These are phyloP conservation scores for Drosophila nr. perissopoda DNA, from an alignment of 2,888 invertebrate species.

Conservation along the genomic window DNA sequence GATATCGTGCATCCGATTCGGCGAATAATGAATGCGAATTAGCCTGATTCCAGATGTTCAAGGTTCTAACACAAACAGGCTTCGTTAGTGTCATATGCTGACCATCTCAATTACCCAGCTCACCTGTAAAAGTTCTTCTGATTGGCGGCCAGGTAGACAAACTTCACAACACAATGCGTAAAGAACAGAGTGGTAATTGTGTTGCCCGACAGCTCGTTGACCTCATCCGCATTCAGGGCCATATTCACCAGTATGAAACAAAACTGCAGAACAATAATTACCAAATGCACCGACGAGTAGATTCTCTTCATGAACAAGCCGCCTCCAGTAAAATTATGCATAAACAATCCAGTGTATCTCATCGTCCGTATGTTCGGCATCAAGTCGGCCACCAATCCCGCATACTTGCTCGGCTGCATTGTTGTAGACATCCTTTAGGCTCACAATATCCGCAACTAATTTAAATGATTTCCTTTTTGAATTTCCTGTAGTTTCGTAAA, in stretches of 20 bases:
- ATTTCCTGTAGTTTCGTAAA: neutral
- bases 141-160: constrained; percentile 90
- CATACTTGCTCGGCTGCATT: constrained; percentile 83
- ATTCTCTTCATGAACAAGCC: constrained; percentile 87
- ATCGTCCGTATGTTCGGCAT: constrained; percentile 93
- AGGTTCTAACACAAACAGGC: constrained; percentile 86
- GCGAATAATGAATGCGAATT: constrained; percentile 93
- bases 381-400: constrained; percentile 92
- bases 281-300: constrained; percentile 87
- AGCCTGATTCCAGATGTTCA: constrained; percentile 93
- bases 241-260: constrained; percentile 88
- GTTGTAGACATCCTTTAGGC: constrained; percentile 42
- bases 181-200: constrained; percentile 94
- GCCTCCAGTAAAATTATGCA: constrained; percentile 91
- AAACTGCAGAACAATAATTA: constrained; percentile 88
- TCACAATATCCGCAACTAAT: constrained; percentile 16
- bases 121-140: constrained; percentile 91
- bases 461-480: constrained; percentile 21
- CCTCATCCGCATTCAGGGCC: constrained; percentile 90
- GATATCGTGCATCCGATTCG: constrained; percentile 92
- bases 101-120: constrained; percentile 31
- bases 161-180: constrained; percentile 91
- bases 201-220: constrained; percentile 90
- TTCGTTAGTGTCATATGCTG: neutral
- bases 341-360: constrained; percentile 91